phyloP scores from a whole-genome alignment of 2,888 invertebrate species.

The Calliphora vomitoria region DNA sequence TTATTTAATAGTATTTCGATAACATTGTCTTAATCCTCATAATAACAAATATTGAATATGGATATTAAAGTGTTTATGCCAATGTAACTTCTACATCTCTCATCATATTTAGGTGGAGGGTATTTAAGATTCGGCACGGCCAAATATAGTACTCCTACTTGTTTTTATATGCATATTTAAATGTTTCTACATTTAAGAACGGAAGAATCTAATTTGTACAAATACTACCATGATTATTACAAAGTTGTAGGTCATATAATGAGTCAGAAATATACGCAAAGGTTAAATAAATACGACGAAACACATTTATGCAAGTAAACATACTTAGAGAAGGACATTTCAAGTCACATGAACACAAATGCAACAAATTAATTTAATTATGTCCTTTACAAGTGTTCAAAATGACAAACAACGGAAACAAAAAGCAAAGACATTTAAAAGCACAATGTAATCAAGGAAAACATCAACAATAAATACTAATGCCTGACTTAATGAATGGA shows the following conservation, averaged over 20 bases:
- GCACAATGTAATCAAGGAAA: constrained; percentile 4
- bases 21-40: too few species aligned
- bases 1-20: too few species aligned
- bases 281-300: constrained; percentile 20
- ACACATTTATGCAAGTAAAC: constrained; percentile 2
- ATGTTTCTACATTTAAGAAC: neutral
- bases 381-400: neutral
- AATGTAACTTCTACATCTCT: too few species aligned
- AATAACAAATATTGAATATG: too few species aligned
- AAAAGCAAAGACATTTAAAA: constrained; percentile 1
- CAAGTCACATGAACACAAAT: constrained; percentile 4
- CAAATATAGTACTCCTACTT: too few species aligned
- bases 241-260: neutral
- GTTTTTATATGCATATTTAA: neutral
- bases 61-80: too few species aligned
- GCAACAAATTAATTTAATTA: constrained; percentile 22
- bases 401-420: neutral
- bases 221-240: neutral
- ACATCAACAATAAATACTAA: neutral
- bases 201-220: neutral
- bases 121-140: too few species aligned
- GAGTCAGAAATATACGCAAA: neutral
- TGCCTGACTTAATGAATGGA: neutral
- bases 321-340: neutral
- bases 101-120: too few species aligned